Evolutionary conservation across 2,113 vertebrate genomes (phyloP).

Genomic region (Scolopax mira): DNA sequence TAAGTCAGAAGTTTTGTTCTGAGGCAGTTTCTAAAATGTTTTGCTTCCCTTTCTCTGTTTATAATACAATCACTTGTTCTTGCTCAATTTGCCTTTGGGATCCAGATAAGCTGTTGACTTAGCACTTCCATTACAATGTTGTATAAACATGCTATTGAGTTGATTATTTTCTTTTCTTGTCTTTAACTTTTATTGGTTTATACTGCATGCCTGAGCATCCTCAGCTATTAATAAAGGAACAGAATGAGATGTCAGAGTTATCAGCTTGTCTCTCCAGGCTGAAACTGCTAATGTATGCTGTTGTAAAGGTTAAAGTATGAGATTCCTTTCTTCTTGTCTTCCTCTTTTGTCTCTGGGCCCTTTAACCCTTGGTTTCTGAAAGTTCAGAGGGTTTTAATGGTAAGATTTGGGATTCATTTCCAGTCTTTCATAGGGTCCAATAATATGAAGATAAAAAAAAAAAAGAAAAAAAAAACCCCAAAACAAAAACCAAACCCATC

Average conservation of each 20-base stretch:
- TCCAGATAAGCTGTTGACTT: conserved; percentile 38
- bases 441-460: not conserved
- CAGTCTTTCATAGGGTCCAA: not conserved
- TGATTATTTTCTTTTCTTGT: not conserved
- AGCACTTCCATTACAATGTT: conserved; percentile 19
- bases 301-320: not conserved
- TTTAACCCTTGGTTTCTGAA: not conserved
- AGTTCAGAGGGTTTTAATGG: not conserved
- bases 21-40: not conserved
- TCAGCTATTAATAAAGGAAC: not conserved
- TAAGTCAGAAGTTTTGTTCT: not conserved
- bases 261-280: not conserved
- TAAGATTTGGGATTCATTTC: not conserved
- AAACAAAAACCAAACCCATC: too few relatives aligned
- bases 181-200: not conserved
- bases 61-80: conserved; percentile 22
- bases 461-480: too few relatives aligned
- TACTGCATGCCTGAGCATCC: not conserved
- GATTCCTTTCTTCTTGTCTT: not conserved
- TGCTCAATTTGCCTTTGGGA: not conserved
- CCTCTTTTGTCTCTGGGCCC: not conserved
- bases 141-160: conserved; percentile 28
- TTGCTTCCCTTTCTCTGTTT: conserved; percentile 39
- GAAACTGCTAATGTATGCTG: not conserved
- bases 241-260: not conserved